Base-by-base conservation (phyloP, 2,797 vertebrate genomes). In the Psittacula derbiana region DNA sequence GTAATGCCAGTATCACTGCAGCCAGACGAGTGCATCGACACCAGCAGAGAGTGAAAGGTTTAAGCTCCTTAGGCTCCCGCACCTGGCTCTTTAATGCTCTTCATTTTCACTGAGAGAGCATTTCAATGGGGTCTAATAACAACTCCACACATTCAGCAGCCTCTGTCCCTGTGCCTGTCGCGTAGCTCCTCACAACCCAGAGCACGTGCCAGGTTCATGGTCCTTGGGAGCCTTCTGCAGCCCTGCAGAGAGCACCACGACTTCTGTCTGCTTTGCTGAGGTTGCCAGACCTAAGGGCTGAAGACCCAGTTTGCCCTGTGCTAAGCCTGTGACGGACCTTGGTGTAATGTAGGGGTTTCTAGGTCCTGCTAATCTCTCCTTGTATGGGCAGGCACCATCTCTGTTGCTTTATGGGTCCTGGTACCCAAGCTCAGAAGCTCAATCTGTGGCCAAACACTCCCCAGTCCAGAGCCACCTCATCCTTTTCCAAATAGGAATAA, bases 361-460 rank as follows among this genome's bases (percentile, higher is more conserved):
- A 8, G 13, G 40, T 30, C 24, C 24, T 9, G 0, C 5, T 11
- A 5, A 3, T 2, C 10, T 6, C 5, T 3, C 27, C 31, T 50
- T 3, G 13, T 15, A 1, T 36, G 36, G 31, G 7, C 18, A 38
- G 47, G n/a, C 13, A 57, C 6, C 12, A 15, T 17, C 41, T 69
- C 75, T 23, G 15, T 6, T 8, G 1, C 8, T 41, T 17, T 11
- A 3, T 8, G 21, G 21, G 21, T 6, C 4, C 38, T 28, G 41
- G 16, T 23, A 50, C 19, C 9, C 6, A 53, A 74, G 36, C 43
- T 88, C 47, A 15, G 53, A 10, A 31, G 31, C 12, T 74, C 58
- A 33, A 4, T 4, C 44, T n/a, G 2, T 5, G 20, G 20, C 8
- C 27, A 12, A 57, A 30, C 10, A 6, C 10, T 58, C 12, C 61